Conservation (phyloP, 2,888 invertebrate species). For the Tortrix viridana region DNA sequence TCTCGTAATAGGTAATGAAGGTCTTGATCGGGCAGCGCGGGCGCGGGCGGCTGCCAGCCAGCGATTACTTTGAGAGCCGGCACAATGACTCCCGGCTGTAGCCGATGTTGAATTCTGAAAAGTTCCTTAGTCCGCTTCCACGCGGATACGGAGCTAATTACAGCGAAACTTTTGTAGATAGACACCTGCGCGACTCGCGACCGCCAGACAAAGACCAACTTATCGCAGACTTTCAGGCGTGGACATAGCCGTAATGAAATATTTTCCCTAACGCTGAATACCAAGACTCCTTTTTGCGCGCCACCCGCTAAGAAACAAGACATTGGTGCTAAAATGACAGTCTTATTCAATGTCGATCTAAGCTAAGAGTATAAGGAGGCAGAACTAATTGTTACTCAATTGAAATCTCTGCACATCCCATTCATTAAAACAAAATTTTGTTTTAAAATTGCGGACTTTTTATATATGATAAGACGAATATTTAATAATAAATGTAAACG, state of each 20-base stretch:
- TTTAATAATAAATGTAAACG: background rate
- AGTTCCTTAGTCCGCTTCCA: slow-evolving; percentile 78
- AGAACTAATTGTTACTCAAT: slow-evolving; percentile 57
- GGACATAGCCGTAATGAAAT: slow-evolving; percentile 52
- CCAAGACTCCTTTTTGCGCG: slow-evolving; percentile 55
- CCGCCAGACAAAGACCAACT: slow-evolving; percentile 80
- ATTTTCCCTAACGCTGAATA: slow-evolving; percentile 54
- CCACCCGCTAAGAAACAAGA: slow-evolving; percentile 47
- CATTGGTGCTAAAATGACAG: slow-evolving; percentile 62
- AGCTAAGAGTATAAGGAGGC: slow-evolving; percentile 60
- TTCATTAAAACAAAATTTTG: slow-evolving; percentile 55
- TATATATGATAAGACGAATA: slow-evolving; percentile 15
- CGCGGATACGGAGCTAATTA: slow-evolving; percentile 81
- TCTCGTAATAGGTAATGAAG: slow-evolving; percentile 84
- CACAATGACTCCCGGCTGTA: slow-evolving; percentile 80
- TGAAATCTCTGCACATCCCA: slow-evolving; percentile 52
- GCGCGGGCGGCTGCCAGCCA: slow-evolving; percentile 73
- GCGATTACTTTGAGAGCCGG: slow-evolving; percentile 80
- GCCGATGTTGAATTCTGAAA: slow-evolving; percentile 79
- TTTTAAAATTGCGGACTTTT: slow-evolving; percentile 48
- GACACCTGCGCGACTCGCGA: slow-evolving; percentile 80
- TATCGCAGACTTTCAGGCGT: slow-evolving; percentile 79
- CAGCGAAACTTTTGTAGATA: slow-evolving; percentile 81
- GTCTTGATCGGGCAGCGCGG: slow-evolving; percentile 64
- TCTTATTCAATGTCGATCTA: slow-evolving; percentile 68